Conservation (phyloP, 2,888 invertebrate species). For the Chloroclystis v-ata region DNA sequence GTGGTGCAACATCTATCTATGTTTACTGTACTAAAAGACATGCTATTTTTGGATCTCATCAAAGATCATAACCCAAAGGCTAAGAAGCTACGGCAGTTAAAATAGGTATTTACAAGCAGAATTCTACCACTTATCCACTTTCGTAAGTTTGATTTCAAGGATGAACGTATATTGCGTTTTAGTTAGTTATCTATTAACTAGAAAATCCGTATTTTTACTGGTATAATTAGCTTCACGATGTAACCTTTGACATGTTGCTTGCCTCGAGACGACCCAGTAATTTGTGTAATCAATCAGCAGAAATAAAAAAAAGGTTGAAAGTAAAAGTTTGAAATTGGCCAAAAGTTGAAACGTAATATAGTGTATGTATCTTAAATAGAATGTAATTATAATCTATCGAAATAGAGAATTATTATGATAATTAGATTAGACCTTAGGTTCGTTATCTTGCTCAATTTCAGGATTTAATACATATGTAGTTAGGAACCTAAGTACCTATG, state of each 20-base stretch:
- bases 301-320: conserved; percentile 21
- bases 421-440: too few relatives aligned
- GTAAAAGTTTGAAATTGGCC: conserved; percentile 21
- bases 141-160: conserved; percentile 40
- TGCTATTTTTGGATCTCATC: neutral
- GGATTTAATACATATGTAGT: too few relatives aligned
- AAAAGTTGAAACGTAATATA: conserved; percentile 1
- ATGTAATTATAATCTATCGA: too few relatives aligned
- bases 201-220: conserved; percentile 26
- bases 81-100: neutral
- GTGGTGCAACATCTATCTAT: neutral
- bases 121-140: conserved; percentile 25
- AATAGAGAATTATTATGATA: too few relatives aligned
- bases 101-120: neutral
- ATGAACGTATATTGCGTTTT: conserved; percentile 31
- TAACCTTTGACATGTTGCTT: conserved; percentile 50
- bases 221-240: conserved; percentile 54
- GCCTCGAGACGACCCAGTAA: conserved; percentile 27
- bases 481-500: too few relatives aligned
- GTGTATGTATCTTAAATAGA: too few relatives aligned
- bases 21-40: neutral
- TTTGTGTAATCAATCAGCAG: conserved; percentile 35
- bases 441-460: too few relatives aligned
- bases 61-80: neutral
- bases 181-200: conserved; percentile 8